Evolutionary conservation across 35 echinoderm and acorn worm species (phyloP), one percentile per base, ranked within the genome.

Genomic region (Lytechinus variegatus): DNA sequence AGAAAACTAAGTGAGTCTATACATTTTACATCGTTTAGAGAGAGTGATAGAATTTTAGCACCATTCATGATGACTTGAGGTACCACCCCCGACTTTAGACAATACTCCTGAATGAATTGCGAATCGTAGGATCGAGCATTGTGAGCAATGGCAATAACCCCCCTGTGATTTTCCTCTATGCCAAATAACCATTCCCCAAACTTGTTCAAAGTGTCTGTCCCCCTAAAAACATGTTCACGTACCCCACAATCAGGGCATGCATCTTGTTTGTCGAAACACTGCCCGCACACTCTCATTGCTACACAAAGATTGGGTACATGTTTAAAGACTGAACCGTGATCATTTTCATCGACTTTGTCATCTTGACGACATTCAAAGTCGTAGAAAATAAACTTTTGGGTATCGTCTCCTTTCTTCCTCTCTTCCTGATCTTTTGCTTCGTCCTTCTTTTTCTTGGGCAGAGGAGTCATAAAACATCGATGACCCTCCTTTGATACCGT

Each of bases 291-390:
- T 21, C 87, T 44, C 5, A 95, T 61, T 6, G 95, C 95, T 6
- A 98, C 94, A 57, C 97, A 98, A 14, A 96, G 91, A 55, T 99
- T 97, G 8, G 97, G 97, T 58, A 89, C 54, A 86, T 99, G 96
- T 24, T 93, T 93, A 8, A 93, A 93, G 24, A 93, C 9, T 9
- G 53, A 14, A 9, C 91, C 91, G 16, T 56, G 91, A 9, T 93
- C 5, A 56, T 93, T 93, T n/a, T 54, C 91, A 5, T 13, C 91
- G 9, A 95, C 56, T 5, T 95, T 58, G 14, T 8, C 56, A 16
- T 99, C 98, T 87, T 97, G 97, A 8, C 86, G 89, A 94, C 96
- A 97, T 86, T 98, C 94, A 61, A 98, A 95, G 66, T 98, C 97
- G 28, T 96, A 98, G 61, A 98, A 98, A 11, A 98, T 94, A n/a